Conservation (phyloP, 2,888 invertebrate species). For the Drosophila demipolita region DNA sequence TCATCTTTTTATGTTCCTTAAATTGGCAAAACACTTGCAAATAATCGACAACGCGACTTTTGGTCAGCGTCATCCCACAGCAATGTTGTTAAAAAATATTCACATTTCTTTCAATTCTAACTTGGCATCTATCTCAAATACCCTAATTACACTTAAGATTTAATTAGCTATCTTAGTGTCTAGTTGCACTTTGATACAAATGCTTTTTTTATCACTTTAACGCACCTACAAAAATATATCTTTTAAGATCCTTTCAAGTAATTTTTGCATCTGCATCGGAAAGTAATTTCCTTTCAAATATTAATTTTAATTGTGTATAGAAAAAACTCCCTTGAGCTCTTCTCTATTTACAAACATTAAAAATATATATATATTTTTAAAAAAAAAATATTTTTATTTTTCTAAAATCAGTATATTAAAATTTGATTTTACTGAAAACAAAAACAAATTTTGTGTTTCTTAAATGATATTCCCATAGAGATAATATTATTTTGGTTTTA, state of each 20-base stretch:
- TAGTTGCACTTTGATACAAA: background rate
- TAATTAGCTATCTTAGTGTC: background rate
- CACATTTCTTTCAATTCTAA: constrained; percentile 29
- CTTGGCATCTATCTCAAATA: constrained; percentile 1
- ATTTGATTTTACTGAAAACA: background rate
- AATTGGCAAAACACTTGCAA: constrained; percentile 30
- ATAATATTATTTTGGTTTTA: background rate
- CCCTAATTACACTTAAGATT: background rate
- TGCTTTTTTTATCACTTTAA: background rate
- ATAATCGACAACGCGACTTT: constrained; percentile 13
- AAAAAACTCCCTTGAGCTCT: background rate
- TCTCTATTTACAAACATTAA: background rate
- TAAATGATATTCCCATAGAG: background rate
- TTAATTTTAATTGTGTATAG: background rate
- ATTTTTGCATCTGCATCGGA: background rate
- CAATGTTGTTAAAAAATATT: constrained; percentile 41
- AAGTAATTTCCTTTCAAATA: background rate
- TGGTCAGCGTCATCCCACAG: constrained; percentile 34
- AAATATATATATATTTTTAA: background rate
- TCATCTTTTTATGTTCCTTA: constrained; percentile 11
- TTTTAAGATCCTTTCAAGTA: background rate
- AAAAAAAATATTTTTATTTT: background rate
- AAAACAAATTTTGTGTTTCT: background rate
- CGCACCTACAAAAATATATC: too few species aligned
- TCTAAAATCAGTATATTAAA: background rate